Conservation (phyloP, 1,140 invertebrate genomes). For the Palaemon carinicauda region DNA sequence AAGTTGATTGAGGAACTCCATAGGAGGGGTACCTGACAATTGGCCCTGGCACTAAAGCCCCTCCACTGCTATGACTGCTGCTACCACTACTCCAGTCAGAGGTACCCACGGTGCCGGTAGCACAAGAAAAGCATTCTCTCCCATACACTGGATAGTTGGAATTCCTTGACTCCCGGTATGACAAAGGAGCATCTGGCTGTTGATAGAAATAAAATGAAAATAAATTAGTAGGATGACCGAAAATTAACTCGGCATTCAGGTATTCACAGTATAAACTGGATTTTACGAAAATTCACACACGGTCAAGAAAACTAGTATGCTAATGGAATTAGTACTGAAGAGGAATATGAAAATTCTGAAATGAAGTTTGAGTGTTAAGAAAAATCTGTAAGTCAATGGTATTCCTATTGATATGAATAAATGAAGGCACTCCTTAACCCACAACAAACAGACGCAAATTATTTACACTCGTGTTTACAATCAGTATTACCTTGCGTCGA, state of each 20-base stretch:
- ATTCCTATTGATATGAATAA: too few relatives aligned
- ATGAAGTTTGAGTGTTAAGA: background rate
- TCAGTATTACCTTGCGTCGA: background rate
- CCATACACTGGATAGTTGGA: background rate
- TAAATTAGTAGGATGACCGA: too few relatives aligned
- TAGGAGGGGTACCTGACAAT: background rate
- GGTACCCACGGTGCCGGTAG: background rate
- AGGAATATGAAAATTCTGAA: background rate
- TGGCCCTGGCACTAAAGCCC: background rate
- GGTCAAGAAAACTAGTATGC: too few relatives aligned
- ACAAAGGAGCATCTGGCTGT: background rate
- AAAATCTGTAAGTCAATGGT: too few relatives aligned
- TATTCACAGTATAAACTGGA: too few relatives aligned
- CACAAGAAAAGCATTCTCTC: conserved; percentile 23
- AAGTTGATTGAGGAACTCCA: background rate
- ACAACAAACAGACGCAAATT: too few relatives aligned
- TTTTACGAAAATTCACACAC: too few relatives aligned
- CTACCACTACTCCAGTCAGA: background rate
- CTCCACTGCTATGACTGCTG: conserved; percentile 18
- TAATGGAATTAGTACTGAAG: background rate
- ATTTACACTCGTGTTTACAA: too few relatives aligned
- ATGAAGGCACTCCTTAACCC: too few relatives aligned
- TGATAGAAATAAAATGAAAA: too few relatives aligned
- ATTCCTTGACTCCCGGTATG: background rate
- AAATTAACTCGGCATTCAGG: too few relatives aligned